phyloP scores from a whole-genome alignment of 1,140 invertebrate species.

The Drosophila watanabei region DNA sequence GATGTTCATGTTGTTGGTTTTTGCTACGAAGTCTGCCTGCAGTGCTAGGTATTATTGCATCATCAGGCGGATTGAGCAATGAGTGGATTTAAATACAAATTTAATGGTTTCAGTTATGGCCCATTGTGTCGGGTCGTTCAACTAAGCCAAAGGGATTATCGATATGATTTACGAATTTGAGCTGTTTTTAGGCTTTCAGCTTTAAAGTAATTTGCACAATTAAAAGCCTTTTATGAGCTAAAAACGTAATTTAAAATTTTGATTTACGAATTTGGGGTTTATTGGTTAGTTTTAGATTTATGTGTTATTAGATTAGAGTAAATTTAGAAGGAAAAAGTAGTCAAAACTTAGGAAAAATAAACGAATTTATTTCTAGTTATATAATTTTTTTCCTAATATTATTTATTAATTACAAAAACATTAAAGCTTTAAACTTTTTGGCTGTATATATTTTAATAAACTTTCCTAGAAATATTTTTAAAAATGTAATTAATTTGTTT shows the following conservation, averaged over 20 bases:
- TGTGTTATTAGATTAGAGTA: neutral
- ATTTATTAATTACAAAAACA: no score
- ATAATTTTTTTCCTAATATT: no score
- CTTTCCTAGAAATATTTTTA: no score
- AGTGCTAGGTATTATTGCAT: constrained; percentile 63
- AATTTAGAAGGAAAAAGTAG: no score
- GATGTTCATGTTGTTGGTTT: constrained; percentile 11
- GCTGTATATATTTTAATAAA: no score
- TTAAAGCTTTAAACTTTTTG: no score
- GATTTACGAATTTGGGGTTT: no score
- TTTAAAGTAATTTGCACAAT: constrained; percentile 12
- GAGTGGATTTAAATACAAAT: constrained; percentile 59
- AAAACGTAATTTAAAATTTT: neutral
- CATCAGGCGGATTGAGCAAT: constrained; percentile 62
- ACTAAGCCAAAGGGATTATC: constrained; percentile 21
- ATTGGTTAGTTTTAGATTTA: no score
- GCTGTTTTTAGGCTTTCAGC: neutral
- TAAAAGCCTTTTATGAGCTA: neutral
- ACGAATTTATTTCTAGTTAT: no score
- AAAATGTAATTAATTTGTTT: no score
- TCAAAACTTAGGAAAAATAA: no score
- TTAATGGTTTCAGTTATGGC: constrained; percentile 40
- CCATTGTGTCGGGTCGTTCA: constrained; percentile 41
- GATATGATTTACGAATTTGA: constrained; percentile 21
- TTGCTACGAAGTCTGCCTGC: constrained; percentile 25